A percentile compares a stretch with the other conserved stretches of the same genome.
Conservation (phyloP, 2,888 invertebrate species). For the Yponomeuta evonymella region DNA sequence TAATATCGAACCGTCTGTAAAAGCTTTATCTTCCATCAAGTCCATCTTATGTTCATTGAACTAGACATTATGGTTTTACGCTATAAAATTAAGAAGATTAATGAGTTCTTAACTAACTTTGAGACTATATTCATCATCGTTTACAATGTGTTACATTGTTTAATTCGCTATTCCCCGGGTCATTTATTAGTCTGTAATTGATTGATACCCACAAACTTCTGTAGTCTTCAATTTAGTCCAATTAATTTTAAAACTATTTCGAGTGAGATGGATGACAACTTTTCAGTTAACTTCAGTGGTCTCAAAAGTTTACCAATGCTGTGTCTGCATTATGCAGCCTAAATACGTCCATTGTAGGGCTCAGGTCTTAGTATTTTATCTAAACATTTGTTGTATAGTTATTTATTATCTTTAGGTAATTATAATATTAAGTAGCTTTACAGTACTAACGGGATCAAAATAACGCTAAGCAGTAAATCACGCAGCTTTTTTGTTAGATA, state of each 20-base stretch:
- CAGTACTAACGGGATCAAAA: background rate
- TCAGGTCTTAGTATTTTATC: no score
- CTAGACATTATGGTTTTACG: background rate
- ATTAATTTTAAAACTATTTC: no score
- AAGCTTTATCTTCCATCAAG: background rate
- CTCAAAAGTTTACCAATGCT: no score
- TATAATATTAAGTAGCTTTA: background rate
- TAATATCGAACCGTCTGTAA: background rate
- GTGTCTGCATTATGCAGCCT: no score
- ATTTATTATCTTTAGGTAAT: no score
- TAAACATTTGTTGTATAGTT: no score
- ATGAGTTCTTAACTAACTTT: background rate
- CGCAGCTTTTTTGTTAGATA: background rate
- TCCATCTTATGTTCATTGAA: background rate
- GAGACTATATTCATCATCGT: background rate
- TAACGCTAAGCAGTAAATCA: background rate
- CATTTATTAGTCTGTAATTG: background rate
- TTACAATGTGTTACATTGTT: background rate
- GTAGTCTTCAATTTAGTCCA: no score
- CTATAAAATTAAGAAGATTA: background rate
- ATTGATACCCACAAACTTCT: background rate
- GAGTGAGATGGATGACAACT: no score
- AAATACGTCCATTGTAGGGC: no score
- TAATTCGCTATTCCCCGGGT: background rate
- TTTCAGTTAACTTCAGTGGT: no score